Evolutionary conservation across 2,888 invertebrate genomes (phyloP).

Genomic region (Arrhopalites spinosus): DNA sequence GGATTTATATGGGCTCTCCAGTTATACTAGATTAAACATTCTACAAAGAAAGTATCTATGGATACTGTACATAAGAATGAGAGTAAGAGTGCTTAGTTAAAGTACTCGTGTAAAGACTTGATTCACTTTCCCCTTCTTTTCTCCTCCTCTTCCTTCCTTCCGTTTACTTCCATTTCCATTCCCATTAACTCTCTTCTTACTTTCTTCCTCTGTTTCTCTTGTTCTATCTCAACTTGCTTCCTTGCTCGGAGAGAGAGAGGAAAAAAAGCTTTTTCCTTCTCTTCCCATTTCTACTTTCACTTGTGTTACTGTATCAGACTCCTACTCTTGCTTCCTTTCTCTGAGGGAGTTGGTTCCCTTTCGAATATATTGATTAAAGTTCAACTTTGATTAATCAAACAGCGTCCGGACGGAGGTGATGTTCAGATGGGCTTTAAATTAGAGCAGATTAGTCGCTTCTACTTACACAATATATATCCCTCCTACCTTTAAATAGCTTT

Average conservation of each 20-base stretch:
- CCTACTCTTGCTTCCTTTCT: not conserved
- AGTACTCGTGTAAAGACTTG: slow-evolving; percentile 12
- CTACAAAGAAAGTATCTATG: not conserved
- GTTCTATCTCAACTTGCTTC: no score
- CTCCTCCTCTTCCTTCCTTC: slow-evolving; percentile 10
- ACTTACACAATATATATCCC: not conserved
- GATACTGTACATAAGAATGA: not conserved
- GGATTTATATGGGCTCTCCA: no score
- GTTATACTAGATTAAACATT: not conserved
- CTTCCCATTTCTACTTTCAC: not conserved
- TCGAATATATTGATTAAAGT: slow-evolving; percentile 31
- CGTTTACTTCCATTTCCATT: slow-evolving; percentile 10
- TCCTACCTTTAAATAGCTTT: not conserved
- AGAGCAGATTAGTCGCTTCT: slow-evolving; percentile 27
- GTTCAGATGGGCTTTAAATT: slow-evolving; percentile 33
- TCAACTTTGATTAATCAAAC: slow-evolving; percentile 33
- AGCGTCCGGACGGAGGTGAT: slow-evolving; percentile 8
- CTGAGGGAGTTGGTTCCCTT: not conserved
- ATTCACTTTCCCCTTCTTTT: slow-evolving; percentile 3
- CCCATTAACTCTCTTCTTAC: not conserved
- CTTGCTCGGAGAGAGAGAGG: not conserved
- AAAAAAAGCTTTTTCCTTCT: not conserved
- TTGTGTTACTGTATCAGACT: no score
- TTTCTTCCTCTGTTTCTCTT: not conserved
- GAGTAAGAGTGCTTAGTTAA: slow-evolving; percentile 1